Conservation (phyloP, 2,797 vertebrate genomes). For the Gambelia wislizenii region DNA sequence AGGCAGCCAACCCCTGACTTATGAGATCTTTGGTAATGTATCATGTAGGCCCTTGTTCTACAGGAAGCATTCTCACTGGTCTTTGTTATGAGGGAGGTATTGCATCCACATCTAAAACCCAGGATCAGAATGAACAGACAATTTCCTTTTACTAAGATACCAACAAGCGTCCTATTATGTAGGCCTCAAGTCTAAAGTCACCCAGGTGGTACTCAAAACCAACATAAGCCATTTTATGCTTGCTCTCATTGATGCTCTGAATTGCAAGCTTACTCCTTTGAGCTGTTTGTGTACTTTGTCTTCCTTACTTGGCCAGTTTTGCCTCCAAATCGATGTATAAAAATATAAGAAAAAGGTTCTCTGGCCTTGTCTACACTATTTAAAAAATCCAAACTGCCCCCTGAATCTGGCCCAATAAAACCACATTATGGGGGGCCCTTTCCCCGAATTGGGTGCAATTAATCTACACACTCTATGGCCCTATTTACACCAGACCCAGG, state of each 20-base stretch:
- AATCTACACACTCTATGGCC: too few species aligned
- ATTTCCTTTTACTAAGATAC: not conserved
- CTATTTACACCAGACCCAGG: too few species aligned
- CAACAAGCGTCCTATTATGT: not conserved
- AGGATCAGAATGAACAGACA: not conserved
- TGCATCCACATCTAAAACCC: not conserved
- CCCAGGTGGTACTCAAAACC: not conserved
- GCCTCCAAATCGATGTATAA: conserved; percentile 7
- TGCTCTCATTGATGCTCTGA: not conserved
- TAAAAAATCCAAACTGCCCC: too few species aligned
- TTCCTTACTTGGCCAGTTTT: not conserved
- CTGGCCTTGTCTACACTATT: too few species aligned
- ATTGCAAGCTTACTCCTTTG: not conserved
- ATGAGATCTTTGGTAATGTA: not conserved
- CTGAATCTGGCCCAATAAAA: too few species aligned
- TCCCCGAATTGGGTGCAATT: too few species aligned
- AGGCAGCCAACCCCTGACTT: not conserved
- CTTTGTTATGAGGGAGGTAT: not conserved
- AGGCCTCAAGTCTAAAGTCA: not conserved
- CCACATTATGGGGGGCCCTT: too few species aligned
- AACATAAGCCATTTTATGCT: too few species aligned
- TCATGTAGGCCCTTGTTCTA: not conserved
- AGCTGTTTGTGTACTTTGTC: not conserved
- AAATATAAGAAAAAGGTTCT: not conserved
- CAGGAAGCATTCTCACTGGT: not conserved